Evolutionary conservation across 1,140 invertebrate species (phyloP), one percentile per base, ranked within the genome.

Genomic region (Diploscapter pachys): DNA sequence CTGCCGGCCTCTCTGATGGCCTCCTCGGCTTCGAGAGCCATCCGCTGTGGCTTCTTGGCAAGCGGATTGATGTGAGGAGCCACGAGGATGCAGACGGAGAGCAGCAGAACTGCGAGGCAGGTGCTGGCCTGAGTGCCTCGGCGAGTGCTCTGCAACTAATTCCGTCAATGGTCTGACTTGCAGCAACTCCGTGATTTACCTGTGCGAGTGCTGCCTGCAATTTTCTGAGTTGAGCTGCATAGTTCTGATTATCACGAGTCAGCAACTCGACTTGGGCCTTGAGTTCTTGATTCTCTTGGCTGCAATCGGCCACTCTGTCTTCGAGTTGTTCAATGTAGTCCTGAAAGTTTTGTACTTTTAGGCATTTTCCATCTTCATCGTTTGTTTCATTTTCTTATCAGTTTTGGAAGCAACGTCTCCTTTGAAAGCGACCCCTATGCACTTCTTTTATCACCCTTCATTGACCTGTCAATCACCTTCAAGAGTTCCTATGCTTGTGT

Each of bases 311-410:
- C 11, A 84, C 83, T n/a, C 83, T 66, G 71, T 84, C 78, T 74
- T 84, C 84, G 13, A 84, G 66, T 11, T 83, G 82, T 62, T 84
- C 83, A 68, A 84, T 84, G 69, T 84, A 84, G 70, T 85, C 84
- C 84, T 83, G 67, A 64, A 85, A 85, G 13, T 13, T 50, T 57
- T 59, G 5, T 13, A 57, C 71, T 3, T 6, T 4, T 56, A 74
- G 31, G 4, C 61, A 74, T 74, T n/a, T 73, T 6, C 48, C 50
- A 6, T 52, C 8, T 5, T 4, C 5, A 48, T 72, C 56, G 51
- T n/a, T 53, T 9, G 8, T 49, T 54, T 59, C 71, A 72, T 6
- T 4, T 9, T 50, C 62, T 11, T 48, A 5, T 48, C 62, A n/a
- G 48, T 13, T 8, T 69, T 4, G 49, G 31, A 54, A 50, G 2